Base-by-base conservation (phyloP, 64 coral and sea anemone species). In the Stylophora pistillata region DNA sequence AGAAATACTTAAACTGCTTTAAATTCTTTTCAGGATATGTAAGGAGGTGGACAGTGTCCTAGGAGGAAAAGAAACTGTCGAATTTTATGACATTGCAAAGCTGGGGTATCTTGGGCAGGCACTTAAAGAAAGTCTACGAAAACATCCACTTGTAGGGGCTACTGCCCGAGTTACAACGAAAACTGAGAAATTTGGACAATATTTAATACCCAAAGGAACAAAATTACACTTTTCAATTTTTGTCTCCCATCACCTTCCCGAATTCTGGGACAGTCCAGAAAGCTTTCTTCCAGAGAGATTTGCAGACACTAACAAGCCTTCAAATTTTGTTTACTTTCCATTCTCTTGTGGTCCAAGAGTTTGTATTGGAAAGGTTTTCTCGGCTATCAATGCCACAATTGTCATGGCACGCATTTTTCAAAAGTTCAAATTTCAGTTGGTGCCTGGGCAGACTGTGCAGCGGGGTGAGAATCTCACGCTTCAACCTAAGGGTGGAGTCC, bases 321-420 rank as follows among this genome's bases (percentile, higher is more conserved):
- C 66, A 28, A 58, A 71, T 31, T 83, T 71, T 64, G 76, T 86
- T 20, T 91, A 78, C 71, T 55, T 91, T 60, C 71, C 69, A 10
- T 62, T 84, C 28, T 62, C 56, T 7, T 64, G 58, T 85, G 79
- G 79, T 41, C 78, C 88, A 92, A 76, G 90, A 71, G 71, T 64
- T 13, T 92, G 82, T 41, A 92, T 92, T 79, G 90, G 90, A 13
- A 92, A 92, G 30, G 78, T 68, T 68, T 86, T 92, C 34, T 85
- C 90, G 21, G 47, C 55, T 27, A 87, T 87, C 17, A 73, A 32
- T 59, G 56, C 85, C 23, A 79, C 86, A 1, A 41, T 87, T 58
- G 6, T 92, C 12, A 80, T 92, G 91, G 76, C 85, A 30, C 25
- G 76, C 9, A 76, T 92, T 69, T 86, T 84, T 37, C 91, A 81